Conservation (phyloP, 2,888 invertebrate species). For the Orchestes rusci region DNA sequence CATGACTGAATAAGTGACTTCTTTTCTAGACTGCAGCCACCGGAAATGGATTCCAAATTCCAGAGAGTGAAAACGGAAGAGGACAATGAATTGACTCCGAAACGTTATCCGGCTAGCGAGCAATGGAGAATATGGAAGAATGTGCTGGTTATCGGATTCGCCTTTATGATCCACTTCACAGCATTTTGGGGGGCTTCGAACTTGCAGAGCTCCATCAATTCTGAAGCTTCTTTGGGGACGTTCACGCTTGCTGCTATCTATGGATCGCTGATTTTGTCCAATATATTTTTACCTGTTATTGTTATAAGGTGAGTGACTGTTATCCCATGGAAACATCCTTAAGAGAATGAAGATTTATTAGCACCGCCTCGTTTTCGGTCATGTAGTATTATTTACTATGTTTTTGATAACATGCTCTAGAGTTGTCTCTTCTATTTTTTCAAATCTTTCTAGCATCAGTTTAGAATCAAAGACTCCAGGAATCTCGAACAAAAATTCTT, state of each 20-base stretch:
- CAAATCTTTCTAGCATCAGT: no score
- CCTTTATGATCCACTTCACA: constrained; percentile 89
- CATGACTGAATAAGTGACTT: no score
- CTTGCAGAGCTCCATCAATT: constrained; percentile 78
- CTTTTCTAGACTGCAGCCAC: constrained; percentile 13
- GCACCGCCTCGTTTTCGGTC: not conserved
- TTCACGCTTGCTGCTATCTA: constrained; percentile 81
- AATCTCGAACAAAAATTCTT: no score
- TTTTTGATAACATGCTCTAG: no score
- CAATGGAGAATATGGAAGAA: constrained; percentile 76
- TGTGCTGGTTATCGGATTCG: constrained; percentile 74
- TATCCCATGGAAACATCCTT: no score
- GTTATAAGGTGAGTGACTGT: constrained; percentile 65
- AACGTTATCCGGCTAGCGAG: constrained; percentile 52
- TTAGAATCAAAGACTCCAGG: no score
- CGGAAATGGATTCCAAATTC: constrained; percentile 35
- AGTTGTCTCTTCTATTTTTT: no score
- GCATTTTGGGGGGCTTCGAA: constrained; percentile 84
- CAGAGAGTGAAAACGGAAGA: constrained; percentile 33
- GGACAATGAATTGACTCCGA: constrained; percentile 20
- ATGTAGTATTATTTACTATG: no score
- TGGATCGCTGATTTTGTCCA: constrained; percentile 80
- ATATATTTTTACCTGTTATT: constrained; percentile 78
- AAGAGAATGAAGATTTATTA: not conserved
- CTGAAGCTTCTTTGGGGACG: constrained; percentile 73